Evolutionary conservation across 2,113 vertebrate species (phyloP), one percentile per base, ranked within the genome.

Genomic region (Origma solitaria): DNA sequence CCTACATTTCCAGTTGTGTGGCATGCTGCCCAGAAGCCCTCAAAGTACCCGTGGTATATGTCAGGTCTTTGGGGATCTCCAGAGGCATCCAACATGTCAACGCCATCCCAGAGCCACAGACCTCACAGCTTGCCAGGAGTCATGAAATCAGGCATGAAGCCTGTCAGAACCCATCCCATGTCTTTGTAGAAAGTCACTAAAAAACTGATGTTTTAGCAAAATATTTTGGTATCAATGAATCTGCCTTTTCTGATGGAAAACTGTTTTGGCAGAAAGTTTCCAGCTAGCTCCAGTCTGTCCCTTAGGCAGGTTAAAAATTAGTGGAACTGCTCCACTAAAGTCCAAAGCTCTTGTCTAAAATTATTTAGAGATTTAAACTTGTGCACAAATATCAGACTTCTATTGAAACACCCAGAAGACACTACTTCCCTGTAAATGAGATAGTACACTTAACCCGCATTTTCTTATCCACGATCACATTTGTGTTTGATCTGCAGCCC

Each of bases 211-310:
- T 5, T 86, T 92, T 77, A 72, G 49, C 86, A 91, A 91, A 94
- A 76, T 91, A 82, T 57, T 94, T 79, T 61, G 33, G 33, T 96
- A 81, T 92, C 91, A 95, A 76, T 85, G 49, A 82, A 89, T 71
- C 57, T 82, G 83, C 53, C 49, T 92, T 86, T 89, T 84, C 81
- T 89, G 81, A 95, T 42, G 53, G 73, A 95, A 97, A 96, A 72
- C n/a, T 31, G 13, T 91, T 95, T 50, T 95, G 91, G 94, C 93
- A 92, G 84, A 37, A 87, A 89, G 17, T 60, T 86, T 56, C 37
- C 62, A 88, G 79, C 66, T 77, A 77, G 62, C 70, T 86, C 45
- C 71, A 61, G 44, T 44, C 82, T 92, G 23, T 60, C 64, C 72
- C 86, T 88, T 33, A 88, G 69, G 94, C 93, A 88, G n/a, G n/a